Evolutionary conservation across 2,888 invertebrate species (phyloP).

Genomic region (Cephus nigrinus): DNA sequence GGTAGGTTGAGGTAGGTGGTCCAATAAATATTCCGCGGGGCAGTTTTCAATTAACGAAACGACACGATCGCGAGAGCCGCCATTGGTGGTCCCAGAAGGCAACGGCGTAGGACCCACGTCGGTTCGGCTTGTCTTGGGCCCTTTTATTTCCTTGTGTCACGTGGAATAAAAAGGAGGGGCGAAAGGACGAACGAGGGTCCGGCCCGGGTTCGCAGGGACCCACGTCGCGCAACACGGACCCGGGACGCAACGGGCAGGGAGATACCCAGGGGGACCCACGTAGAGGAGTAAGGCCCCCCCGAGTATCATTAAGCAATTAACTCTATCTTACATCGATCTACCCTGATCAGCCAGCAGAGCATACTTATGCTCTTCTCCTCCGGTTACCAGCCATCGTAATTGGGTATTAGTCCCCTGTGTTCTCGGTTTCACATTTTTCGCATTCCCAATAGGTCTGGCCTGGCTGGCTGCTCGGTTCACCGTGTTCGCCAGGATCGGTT

Average conservation of each 20-base stretch:
- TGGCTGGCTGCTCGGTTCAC: not conserved
- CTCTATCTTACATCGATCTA: slow-evolving; percentile 26
- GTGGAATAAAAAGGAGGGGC: not conserved
- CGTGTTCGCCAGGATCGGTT: not conserved
- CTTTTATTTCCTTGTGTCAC: slow-evolving; percentile 19
- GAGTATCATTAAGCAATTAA: slow-evolving; percentile 25
- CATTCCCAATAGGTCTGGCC: slow-evolving; percentile 16
- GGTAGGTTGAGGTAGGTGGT: slow-evolving; percentile 20
- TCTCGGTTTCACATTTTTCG: slow-evolving; percentile 13
- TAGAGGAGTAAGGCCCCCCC: slow-evolving; percentile 8
- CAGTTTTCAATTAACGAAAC: slow-evolving; percentile 26
- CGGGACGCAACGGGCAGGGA: not conserved
- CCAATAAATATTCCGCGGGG: slow-evolving; percentile 23
- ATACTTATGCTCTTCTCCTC: slow-evolving; percentile 15
- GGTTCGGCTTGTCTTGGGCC: slow-evolving; percentile 18
- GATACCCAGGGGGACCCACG: slow-evolving; percentile 13
- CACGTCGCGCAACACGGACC: not conserved
- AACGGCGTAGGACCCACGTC: slow-evolving; percentile 17
- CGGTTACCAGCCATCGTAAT: slow-evolving; percentile 20
- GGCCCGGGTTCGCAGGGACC: not conserved
- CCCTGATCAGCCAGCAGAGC: slow-evolving; percentile 20
- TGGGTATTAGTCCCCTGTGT: slow-evolving; percentile 21
- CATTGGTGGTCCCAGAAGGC: slow-evolving; percentile 21
- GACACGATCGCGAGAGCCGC: slow-evolving; percentile 20
- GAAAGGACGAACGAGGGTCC: not conserved